phyloP scores from a whole-genome alignment of 2,113 vertebrate species.

The Plecturocebus donacophilus region DNA sequence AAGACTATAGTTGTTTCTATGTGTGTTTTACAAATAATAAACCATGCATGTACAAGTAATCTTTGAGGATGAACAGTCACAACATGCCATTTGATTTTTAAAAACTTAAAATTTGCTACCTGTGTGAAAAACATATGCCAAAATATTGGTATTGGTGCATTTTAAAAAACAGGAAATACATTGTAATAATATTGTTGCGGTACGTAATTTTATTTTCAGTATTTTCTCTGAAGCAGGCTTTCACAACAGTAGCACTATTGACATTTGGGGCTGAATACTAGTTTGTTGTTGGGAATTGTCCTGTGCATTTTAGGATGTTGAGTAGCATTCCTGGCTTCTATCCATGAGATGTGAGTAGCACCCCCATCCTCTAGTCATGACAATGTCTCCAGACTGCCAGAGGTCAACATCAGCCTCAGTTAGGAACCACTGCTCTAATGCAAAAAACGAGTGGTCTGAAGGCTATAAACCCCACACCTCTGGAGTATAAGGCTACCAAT shows the following conservation, averaged over 20 bases:
- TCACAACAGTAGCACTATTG: constrained; percentile 64
- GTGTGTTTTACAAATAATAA: constrained; percentile 7
- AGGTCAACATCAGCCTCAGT: neutral
- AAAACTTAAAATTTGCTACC: constrained; percentile 10
- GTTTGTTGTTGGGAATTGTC: neutral
- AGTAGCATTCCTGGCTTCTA: neutral
- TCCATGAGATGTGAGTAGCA: neutral
- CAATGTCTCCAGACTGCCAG: neutral
- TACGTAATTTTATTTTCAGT: neutral
- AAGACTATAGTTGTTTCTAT: neutral
- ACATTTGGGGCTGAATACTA: neutral
- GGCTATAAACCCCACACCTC: neutral
- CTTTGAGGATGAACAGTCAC: constrained; percentile 57
- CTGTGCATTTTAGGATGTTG: no score
- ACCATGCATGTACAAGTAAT: constrained; percentile 76
- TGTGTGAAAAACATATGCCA: neutral
- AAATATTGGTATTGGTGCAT: neutral
- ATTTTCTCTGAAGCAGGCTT: neutral
- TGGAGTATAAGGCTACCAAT: neutral
- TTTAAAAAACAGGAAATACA: neutral
- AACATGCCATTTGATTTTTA: constrained; percentile 77
- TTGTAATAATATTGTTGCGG: neutral
- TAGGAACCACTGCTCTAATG: neutral
- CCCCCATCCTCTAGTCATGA: neutral
- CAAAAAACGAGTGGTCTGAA: neutral